Base-by-base conservation (phyloP, 2,888 invertebrate species). In the Pammene fasciana region DNA sequence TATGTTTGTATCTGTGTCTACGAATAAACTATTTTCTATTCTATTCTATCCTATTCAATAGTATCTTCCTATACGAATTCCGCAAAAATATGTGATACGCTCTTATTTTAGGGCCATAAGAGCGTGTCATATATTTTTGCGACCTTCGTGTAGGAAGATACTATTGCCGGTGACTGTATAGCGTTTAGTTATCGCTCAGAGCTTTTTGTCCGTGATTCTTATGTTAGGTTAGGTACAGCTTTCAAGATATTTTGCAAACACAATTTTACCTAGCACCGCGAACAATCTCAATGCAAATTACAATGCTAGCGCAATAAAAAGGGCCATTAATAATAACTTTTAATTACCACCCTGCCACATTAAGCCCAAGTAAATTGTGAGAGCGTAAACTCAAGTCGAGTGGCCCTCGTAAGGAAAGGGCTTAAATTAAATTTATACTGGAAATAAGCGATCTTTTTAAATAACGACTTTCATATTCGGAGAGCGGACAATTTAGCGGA, bases 401-500 rank as follows among this genome's bases (percentile, higher is more conserved):
- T 85, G 86, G 80, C 77, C 75, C 81, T 81, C 77, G 75, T 77
- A 76, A 77, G 79, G 78, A 82, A 79, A 79, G 78, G 80, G 86
- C 86, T 90, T 87, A 85, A 87, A 82, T 87, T 80, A 88, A 89
- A 91, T 92, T 92, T 92, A 92, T 89, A 88, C 88, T 82, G 85
- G 57, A 91, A 92, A 92, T 92, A 92, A 84, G 89, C 88, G 85
- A 87, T 88, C 87, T 88, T 90, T 90, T 91, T 89, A 90, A 92
- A 91, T 92, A 92, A 92, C 87, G 91, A 86, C 90, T 87, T 89
- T 92, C 90, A 92, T 92, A 91, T 92, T 90, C 90, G 83, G 85
- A 89, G 81, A 79, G 82, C 80, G 85, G 83, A 91, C 90, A 92
- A 92, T 92, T 92, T 90, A 91, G 89, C 88, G 87, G 88, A 89